Conservation (phyloP, 2,113 vertebrate species). For the Oenanthe oenanthe region DNA sequence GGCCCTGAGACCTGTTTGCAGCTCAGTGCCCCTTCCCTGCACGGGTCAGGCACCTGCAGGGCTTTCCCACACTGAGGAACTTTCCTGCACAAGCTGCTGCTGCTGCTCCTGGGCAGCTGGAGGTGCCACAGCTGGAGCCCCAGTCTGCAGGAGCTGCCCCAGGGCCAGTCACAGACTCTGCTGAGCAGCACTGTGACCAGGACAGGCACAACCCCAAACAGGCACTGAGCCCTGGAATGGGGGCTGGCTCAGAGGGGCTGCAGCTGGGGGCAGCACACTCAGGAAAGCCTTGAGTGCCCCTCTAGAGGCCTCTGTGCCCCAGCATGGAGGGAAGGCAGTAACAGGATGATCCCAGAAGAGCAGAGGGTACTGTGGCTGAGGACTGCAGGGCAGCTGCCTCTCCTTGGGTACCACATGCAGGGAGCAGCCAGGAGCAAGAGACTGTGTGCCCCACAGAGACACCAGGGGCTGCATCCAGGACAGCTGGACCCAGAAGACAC, state of each 20-base stretch:
- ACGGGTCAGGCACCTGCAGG: background rate
- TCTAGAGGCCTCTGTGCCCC: rapidly evolving
- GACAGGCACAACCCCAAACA: background rate
- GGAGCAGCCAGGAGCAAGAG: background rate
- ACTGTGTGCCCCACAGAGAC: background rate
- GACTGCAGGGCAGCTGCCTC: background rate
- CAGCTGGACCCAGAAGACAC: background rate
- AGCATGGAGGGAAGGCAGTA: rapidly evolving
- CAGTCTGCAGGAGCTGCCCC: rapidly evolving
- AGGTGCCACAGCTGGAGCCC: background rate
- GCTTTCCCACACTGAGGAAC: background rate
- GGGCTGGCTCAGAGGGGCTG: background rate
- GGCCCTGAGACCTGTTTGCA: background rate
- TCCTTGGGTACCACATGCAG: rapidly evolving
- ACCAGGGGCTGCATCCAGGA: rapidly evolving
- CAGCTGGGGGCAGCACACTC: background rate
- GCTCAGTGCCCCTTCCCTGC: background rate
- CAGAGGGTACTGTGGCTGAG: background rate
- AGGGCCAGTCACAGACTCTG: background rate
- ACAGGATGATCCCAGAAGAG: background rate
- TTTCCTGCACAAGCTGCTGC: background rate
- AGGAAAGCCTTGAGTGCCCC: background rate
- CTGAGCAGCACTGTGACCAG: background rate
- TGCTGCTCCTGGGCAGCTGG: background rate
- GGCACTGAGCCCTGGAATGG: rapidly evolving